A percentile compares a stretch with the other conserved stretches of the same genome.
These are phyloP conservation scores for Oreonectes daqikongensis DNA, from an alignment of 2,797 vertebrate species.

Conservation along the genomic window DNA sequence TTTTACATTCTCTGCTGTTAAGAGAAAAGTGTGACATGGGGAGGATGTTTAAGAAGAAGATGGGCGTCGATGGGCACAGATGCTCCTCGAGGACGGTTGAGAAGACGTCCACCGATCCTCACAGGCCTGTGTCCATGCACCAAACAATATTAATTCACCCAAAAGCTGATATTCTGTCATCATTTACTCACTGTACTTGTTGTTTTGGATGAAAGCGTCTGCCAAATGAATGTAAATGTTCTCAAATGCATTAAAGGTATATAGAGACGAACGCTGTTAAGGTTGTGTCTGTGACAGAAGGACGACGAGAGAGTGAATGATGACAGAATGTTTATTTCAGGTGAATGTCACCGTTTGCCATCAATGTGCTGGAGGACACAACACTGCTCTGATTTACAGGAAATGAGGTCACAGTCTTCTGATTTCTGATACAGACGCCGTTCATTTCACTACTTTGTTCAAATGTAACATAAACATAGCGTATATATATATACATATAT, in stretches of 20 bases:
- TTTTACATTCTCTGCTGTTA: conserved; percentile 8
- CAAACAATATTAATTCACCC: not conserved
- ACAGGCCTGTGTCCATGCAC: conserved; percentile 18
- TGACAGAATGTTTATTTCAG: not conserved
- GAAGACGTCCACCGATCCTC: conserved; percentile 8
- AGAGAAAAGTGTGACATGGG: conserved; percentile 14
- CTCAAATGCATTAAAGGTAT: too few relatives aligned
- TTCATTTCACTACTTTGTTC: not conserved
- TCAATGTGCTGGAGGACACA: not conserved
- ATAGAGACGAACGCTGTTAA: too few relatives aligned
- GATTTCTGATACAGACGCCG: not conserved
- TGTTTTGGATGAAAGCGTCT: too few relatives aligned
- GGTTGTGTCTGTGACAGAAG: too few relatives aligned
- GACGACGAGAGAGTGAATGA: not conserved
- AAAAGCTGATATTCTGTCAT: not conserved
- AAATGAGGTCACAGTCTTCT: not conserved
- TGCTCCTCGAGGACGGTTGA: not conserved
- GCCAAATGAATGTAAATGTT: too few relatives aligned
- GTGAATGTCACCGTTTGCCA: not conserved
- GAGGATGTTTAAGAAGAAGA: not conserved
- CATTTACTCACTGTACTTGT: not conserved
- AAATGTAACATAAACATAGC: not conserved
- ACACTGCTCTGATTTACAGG: not conserved
- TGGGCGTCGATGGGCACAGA: not conserved
- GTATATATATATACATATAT: not conserved